Evolutionary conservation across 2,888 invertebrate genomes (phyloP).

Genomic region (Stegophylla sp.): DNA sequence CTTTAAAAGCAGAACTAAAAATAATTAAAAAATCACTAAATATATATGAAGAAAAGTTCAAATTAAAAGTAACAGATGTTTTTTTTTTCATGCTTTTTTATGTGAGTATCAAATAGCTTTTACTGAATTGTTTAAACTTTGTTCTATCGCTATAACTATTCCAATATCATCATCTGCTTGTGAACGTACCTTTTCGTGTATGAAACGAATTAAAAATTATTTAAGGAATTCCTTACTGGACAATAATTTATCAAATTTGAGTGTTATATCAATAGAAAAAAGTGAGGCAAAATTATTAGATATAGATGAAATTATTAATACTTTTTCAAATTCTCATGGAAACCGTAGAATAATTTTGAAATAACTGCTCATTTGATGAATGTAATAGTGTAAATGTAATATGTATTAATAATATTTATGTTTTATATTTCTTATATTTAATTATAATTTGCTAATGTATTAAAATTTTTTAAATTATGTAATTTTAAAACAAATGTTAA

Average conservation of each 20-base stretch:
- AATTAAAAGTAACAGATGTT: neutral
- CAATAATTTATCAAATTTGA: neutral
- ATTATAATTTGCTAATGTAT: neutral
- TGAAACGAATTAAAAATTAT: constrained; percentile 6
- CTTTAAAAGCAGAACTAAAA: constrained; percentile 12
- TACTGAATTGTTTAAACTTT: constrained; percentile 6
- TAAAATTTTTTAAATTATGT: neutral
- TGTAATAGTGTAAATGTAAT: neutral
- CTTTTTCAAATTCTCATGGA: neutral
- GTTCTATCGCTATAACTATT: neutral
- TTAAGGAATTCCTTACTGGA: constrained; percentile 9
- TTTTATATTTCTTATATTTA: neutral
- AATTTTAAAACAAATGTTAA: neutral
- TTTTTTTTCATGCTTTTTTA: constrained; percentile 10
- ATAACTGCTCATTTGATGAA: neutral
- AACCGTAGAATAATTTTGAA: constrained; percentile 3
- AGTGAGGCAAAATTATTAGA: neutral
- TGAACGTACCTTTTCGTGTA: neutral
- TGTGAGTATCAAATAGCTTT: constrained; percentile 13
- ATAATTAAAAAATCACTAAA: constrained; percentile 1
- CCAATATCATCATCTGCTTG: neutral
- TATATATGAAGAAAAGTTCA: constrained; percentile 1
- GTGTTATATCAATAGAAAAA: constrained; percentile 14
- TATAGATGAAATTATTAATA: constrained; percentile 1
- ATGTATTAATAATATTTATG: neutral